Percentiles rank a stretch among this genome's conserved stretches.
Conservation (phyloP, 2,797 vertebrate species). For the Rachycentron canadum region DNA sequence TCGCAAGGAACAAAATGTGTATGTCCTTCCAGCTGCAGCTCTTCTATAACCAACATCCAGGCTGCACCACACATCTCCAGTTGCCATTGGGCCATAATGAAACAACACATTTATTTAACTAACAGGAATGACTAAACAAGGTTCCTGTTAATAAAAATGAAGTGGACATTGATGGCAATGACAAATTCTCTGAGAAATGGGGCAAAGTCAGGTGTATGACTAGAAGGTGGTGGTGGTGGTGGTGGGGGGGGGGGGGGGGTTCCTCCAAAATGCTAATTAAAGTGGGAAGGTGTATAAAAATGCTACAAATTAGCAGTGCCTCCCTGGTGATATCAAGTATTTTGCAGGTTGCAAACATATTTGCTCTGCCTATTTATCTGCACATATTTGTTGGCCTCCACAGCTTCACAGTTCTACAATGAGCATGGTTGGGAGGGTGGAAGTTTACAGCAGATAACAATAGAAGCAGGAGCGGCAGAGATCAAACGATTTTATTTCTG, state of each 20-base stretch:
- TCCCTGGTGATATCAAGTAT: conserved; percentile 66
- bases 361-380: conserved; percentile 67
- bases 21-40: conserved; percentile 23
- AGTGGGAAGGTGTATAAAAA: conserved; percentile 78
- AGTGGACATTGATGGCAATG: conserved; percentile 27
- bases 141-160: conserved; percentile 19
- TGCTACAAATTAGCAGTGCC: conserved; percentile 70
- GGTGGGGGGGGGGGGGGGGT: conserved; percentile 31
- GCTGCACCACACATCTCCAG: conserved; percentile 1
- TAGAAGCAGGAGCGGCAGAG: conserved; percentile 68
- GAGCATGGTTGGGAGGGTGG: conserved; percentile 40
- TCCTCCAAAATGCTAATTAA: conserved; percentile 68
- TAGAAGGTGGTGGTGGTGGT: not conserved
- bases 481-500: conserved; percentile 83
- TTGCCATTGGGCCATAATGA: conserved; percentile 10
- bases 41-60: conserved; percentile 4
- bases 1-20: conserved; percentile 30
- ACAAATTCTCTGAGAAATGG: conserved; percentile 22
- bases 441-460: conserved; percentile 73
- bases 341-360: conserved; percentile 79
- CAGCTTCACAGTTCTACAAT: conserved; percentile 33
- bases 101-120: conserved; percentile 33
- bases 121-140: conserved; percentile 32
- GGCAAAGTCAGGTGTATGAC: conserved; percentile 49
- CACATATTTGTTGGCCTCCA: conserved; percentile 51